Evolutionary conservation across 2,797 vertebrate species (phyloP), one percentile per base, ranked within the genome.

Genomic region (Acrossocheilus fasciatus): DNA sequence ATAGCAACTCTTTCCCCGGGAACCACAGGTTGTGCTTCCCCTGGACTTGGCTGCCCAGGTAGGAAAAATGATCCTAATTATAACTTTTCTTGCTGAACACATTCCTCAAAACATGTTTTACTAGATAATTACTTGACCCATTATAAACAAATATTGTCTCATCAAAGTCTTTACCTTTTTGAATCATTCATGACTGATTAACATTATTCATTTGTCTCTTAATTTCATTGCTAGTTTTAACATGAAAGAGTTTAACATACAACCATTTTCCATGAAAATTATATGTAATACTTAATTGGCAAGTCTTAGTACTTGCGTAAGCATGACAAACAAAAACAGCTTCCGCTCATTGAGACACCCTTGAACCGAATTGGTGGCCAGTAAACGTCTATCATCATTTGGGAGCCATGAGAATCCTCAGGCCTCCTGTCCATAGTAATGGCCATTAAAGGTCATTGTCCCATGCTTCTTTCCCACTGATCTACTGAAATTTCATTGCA

Each of bases 31-130:
- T 97, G 96, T 90, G 91, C 94, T 18, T 95, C 95, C 0, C 84
- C 96, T 82, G 96, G 95, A 91, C 93, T 93, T 68, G 95, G 96
- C 88, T 97, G 96, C 88, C 95, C 96, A 96, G 97, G 97, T 97
- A 97, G 89, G 95, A 79, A 47, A 18, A 88, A 81, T 54, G 23
- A n/a, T 59, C 17, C 20, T 26, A 30, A 10, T 47, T 45, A 12
- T 50, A 54, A 39, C 6, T n/a, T 78, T 73, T 39, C 20, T 50
- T 52, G 14, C 36, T 30, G 57, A 43, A 36, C 23, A 62, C 70
- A 83, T 57, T 43, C 3, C 52, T 83, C 69, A 74, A n/a, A 74
- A 50, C 36, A 10, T 81, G 39, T 43, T 62, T 62, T n/a, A 30
- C 41, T 50, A 17, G 4, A 82, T 36, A 57, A 86, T 75, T 17